phyloP scores from a whole-genome alignment of 37 sponge, comb jelly and placozoan genomes.

The Crambe crambe region DNA sequence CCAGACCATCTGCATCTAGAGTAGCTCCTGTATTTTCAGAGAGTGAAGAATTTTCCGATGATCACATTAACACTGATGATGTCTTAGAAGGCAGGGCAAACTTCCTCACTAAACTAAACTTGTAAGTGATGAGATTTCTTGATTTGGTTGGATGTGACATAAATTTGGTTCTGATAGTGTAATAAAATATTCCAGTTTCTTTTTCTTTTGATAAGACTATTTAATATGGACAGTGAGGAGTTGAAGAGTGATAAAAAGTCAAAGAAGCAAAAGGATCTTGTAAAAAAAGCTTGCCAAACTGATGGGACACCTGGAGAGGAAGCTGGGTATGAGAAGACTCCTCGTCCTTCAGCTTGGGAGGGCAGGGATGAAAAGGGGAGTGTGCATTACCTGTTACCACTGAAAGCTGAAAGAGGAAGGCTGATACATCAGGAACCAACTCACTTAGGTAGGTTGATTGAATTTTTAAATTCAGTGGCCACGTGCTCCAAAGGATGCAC shows the following conservation, averaged over 20 bases:
- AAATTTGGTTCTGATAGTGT: too few species aligned
- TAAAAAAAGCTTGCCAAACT: neutral
- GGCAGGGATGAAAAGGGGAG: conserved; percentile 21
- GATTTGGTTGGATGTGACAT: too few species aligned
- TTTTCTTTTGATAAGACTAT: too few species aligned
- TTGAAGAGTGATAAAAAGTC: neutral
- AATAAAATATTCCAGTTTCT: too few species aligned
- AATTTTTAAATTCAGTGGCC: too few species aligned
- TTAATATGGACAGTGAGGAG: neutral
- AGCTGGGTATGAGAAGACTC: conserved; percentile 28
- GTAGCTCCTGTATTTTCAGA: neutral
- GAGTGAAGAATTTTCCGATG: neutral
- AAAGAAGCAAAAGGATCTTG: neutral
- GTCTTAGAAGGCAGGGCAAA: neutral
- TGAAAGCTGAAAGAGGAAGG: conserved; percentile 47
- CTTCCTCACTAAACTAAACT: conserved; percentile 8
- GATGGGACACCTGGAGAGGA: neutral
- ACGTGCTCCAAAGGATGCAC: too few species aligned
- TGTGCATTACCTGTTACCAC: conserved; percentile 52
- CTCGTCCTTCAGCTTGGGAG: conserved; percentile 19
- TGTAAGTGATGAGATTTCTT: too few species aligned
- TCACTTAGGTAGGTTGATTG: too few species aligned
- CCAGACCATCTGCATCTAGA: neutral
- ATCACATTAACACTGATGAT: neutral
- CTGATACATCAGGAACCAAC: conserved; percentile 39